Evolutionary conservation across 2,888 invertebrate species (phyloP).

Genomic region (Yponomeuta plumbellus): DNA sequence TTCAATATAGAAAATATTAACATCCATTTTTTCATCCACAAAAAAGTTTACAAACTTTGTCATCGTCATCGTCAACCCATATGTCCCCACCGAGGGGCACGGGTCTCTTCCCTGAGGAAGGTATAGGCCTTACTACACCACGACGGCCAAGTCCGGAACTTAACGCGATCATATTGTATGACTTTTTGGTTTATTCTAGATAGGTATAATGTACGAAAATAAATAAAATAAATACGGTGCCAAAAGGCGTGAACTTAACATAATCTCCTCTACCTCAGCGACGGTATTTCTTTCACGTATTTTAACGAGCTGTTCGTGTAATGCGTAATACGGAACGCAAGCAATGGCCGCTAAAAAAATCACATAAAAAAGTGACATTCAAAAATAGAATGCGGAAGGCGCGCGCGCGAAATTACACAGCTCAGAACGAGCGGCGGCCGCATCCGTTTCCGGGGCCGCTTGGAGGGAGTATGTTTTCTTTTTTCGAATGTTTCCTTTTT

Average conservation of each 20-base stretch:
- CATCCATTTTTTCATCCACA: no score
- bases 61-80: no score
- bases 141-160: no score
- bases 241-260: not conserved
- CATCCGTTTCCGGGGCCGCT: slow-evolving; percentile 40
- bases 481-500: slow-evolving; percentile 5
- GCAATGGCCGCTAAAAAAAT: slow-evolving; percentile 17
- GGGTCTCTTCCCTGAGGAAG: no score
- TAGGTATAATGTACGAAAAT: no score
- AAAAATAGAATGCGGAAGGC: slow-evolving; percentile 43
- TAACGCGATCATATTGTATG: no score
- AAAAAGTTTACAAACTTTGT: no score
- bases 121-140: no score
- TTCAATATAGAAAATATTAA: no score
- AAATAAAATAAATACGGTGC: not conserved
- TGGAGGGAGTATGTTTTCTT: slow-evolving; percentile 11
- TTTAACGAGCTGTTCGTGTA: not conserved
- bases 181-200: no score
- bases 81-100: no score
- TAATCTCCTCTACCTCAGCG: not conserved
- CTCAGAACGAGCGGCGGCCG: slow-evolving; percentile 40
- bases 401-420: slow-evolving; percentile 49
- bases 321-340: not conserved
- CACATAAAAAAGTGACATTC: slow-evolving; percentile 30
- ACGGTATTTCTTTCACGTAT: not conserved